Conservation (phyloP, 1,140 invertebrate species). For the Chironomus tepperi region DNA sequence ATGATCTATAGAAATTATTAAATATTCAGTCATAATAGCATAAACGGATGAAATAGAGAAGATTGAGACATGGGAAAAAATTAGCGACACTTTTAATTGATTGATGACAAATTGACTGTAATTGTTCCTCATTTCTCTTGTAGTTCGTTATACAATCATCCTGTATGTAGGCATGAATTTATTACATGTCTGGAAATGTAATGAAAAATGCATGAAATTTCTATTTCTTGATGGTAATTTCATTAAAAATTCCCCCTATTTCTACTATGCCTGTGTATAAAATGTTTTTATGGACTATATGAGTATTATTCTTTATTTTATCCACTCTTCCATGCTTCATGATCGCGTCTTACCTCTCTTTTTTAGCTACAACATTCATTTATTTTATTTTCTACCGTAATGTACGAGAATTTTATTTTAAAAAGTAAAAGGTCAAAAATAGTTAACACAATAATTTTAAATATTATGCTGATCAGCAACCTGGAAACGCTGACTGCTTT, state of each 20-base stretch:
- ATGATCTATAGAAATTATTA: no score
- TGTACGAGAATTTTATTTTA: neutral
- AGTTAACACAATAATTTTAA: no score
- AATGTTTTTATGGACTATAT: neutral
- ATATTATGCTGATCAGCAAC: neutral
- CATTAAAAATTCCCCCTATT: neutral
- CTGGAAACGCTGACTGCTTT: no score
- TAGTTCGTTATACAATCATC: constrained; percentile 2
- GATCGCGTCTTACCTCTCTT: neutral
- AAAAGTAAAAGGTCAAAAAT: neutral
- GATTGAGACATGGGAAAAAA: no score
- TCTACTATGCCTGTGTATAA: neutral
- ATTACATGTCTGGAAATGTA: neutral
- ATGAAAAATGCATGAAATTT: neutral
- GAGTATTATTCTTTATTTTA: constrained; percentile 1
- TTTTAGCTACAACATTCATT: neutral
- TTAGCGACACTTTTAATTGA: neutral
- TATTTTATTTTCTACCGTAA: no score
- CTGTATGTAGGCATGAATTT: neutral
- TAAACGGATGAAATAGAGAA: no score
- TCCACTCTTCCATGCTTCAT: neutral
- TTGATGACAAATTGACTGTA: constrained; percentile 8
- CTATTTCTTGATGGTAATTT: neutral
- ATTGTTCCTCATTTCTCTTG: neutral
- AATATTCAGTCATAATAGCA: no score